Base-by-base conservation (phyloP, 2,797 vertebrate species). In the Melopsittacus undulatus region DNA sequence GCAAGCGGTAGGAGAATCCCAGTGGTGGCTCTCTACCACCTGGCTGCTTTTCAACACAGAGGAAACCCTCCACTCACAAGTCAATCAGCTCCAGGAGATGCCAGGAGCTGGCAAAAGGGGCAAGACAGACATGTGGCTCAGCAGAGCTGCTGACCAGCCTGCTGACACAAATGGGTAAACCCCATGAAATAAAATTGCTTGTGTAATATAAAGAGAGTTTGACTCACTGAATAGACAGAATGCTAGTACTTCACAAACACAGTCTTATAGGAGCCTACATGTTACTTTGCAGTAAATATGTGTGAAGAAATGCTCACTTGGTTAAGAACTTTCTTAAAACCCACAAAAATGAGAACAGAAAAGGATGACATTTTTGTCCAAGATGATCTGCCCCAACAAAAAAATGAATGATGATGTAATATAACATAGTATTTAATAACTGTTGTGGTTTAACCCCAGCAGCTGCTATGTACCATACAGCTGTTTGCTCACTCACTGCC, bases 1-100 rank as follows among this genome's bases (percentile, higher is more conserved):
- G 64, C 5, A 74, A 91, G 75, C 18, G 4, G 72, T 30, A 74
- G 77, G 90, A 96, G 88, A 96, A 95, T 94, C 88, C 94, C 78
- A 2, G 61, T 2, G 42, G 78, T 61, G 83, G 64, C 83, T 84
- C 52, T 94, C 45, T 46, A 92, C 86, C 95, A 96, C 91, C 95
- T 95, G 94, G 83, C 75, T 0, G 5, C 81, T 62, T 84, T 80
- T 94, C 90, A 91, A 23, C 1, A 1, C 61, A 13, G 51, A 92
- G 88, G 57, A 95, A 87, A 92, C 56, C 78, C 80, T 92, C 27
- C 49, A 11, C 27, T 77, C 62, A 32, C 0, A 0, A 87, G 69
- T 93, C 92, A 89, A 51, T 48, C 78, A 68, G 69, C 82, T 90
- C 59, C 43, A 75, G 59, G 76, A 91, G 80, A 70, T 86, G 80